Base-by-base conservation (phyloP, 2,113 vertebrate species). In the Muntiacus reevesi region DNA sequence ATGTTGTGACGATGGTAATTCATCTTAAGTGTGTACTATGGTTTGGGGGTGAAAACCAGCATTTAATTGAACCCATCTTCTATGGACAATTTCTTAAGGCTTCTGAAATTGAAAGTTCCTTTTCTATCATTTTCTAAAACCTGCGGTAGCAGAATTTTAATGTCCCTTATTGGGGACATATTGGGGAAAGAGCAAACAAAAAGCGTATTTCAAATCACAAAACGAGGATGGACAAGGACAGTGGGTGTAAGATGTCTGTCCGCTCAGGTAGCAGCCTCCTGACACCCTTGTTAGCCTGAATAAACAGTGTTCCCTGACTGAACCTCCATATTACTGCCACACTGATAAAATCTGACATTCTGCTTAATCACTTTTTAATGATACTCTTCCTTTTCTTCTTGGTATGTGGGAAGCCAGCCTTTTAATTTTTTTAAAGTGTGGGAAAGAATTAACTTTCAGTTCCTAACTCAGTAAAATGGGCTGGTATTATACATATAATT, bases 171-270 rank as follows among this genome's bases (percentile, higher is more conserved):
- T 91, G 57, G 81, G 47, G 47, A 50, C 47, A 50, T 50, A 13
- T 50, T 50, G 47, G 47, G 47, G 82, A 76, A 79, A 40, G 28
- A 87, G 52, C 74, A 91, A 96, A 94, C 88, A 64, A 92, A 95
- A 95, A 97, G 95, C 92, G 67, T 95, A 83, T 98, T 97, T 97
- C 52, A 92, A 97, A 97, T 96, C 71, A 82, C 82, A 95, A 98
- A 97, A 96, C 0, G 0, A 96, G 82, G 96, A 55, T 74, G 90
- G 52, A 27, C 93, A 57, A 95, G 96, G 96, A 57, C 92, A 94
- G 91, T 94, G 81, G 62, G 85, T 97, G 96, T 95, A 85, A 95
- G 96, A 97, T 76, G 36, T 21, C 94, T 94, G 88, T 21, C 93
- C 95, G 87, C 97, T 94, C 89, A 97, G 97, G 91, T 84, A 97